phyloP scores from a whole-genome alignment of 2,113 vertebrate genomes.

The Promerops cafer region DNA sequence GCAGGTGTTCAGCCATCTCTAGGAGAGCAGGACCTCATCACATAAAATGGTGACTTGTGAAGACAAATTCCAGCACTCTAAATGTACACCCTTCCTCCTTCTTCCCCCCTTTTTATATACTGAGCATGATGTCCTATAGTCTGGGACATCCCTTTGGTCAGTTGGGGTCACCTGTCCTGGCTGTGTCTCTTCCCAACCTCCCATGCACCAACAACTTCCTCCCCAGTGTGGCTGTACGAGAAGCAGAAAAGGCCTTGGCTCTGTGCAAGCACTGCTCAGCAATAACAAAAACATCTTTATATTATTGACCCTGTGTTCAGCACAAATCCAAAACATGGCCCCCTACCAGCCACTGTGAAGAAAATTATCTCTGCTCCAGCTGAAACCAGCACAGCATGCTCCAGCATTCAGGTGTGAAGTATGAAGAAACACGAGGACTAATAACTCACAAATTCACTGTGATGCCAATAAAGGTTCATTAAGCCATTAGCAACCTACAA shows the following conservation, averaged over 20 bases:
- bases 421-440: not conserved
- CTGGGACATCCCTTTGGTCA: not conserved
- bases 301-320: not conserved
- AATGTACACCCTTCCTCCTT: not conserved
- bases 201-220: not conserved
- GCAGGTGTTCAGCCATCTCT: not conserved
- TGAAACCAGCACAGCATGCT: not conserved
- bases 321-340: not conserved
- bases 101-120: not conserved
- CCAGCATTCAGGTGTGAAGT: not conserved
- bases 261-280: not conserved
- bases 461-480: not conserved
- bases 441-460: not conserved
- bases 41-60: not conserved
- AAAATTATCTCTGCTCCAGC: not conserved
- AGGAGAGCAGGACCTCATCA: not conserved
- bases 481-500: not conserved
- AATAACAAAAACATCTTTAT: not conserved
- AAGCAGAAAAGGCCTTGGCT: not conserved
- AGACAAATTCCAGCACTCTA: not conserved
- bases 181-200: not conserved
- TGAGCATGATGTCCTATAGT: rapidly evolving
- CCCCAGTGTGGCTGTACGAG: rapidly evolving
- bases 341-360: not conserved
- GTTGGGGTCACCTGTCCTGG: not conserved